Evolutionary conservation across 2,113 vertebrate species (phyloP).

Genomic region (Notarius quadriscutis): DNA sequence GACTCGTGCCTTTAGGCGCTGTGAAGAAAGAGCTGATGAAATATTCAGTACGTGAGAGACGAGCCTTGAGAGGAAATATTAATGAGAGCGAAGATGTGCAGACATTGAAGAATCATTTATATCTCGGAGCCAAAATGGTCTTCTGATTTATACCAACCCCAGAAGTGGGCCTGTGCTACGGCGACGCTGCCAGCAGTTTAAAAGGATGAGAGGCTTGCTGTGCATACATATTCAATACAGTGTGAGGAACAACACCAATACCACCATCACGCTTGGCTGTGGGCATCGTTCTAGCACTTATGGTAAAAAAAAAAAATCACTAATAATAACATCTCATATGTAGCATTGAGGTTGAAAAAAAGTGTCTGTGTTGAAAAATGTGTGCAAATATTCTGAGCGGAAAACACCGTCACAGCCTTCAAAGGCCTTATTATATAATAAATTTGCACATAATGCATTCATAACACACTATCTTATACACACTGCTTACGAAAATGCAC

Average conservation of each 20-base stretch:
- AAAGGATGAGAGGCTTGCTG: constrained; percentile 28
- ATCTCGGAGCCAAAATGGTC: constrained; percentile 47
- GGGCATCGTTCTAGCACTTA: not conserved
- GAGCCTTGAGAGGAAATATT: constrained; percentile 56
- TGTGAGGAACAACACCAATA: not conserved
- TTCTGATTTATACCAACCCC: constrained; percentile 50
- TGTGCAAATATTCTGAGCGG: no score
- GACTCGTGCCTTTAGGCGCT: constrained; percentile 43
- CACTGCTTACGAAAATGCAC: not conserved
- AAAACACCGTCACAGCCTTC: not conserved
- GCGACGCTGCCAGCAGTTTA: constrained; percentile 31
- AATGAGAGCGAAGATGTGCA: constrained; percentile 57
- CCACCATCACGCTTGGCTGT: not conserved
- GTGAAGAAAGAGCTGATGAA: constrained; percentile 55
- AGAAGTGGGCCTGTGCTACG: constrained; percentile 15
- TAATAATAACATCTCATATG: not conserved
- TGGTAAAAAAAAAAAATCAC: not conserved
- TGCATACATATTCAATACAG: constrained; percentile 37
- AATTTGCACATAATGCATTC: not conserved
- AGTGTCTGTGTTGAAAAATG: not conserved
- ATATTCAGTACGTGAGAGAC: constrained; percentile 60
- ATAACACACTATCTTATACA: not conserved
- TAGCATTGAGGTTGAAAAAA: not conserved
- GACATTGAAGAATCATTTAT: constrained; percentile 53
- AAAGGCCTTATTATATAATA: not conserved